Conservation (phyloP, 2,797 vertebrate species). For the Galago senegalensis region DNA sequence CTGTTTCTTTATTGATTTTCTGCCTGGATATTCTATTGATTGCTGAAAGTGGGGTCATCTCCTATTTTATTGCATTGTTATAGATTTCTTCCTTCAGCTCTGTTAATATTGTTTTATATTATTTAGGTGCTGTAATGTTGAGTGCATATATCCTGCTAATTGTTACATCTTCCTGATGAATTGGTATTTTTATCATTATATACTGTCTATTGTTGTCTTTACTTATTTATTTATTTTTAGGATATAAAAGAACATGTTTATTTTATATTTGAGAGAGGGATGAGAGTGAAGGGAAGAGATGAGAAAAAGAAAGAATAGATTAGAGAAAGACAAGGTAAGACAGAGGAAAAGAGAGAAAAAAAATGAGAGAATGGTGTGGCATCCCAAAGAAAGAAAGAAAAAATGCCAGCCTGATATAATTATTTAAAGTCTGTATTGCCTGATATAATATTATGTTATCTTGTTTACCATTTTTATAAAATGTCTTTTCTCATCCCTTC, state of each 20-base stretch:
- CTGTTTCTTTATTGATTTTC: background rate
- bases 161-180: background rate
- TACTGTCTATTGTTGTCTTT: background rate
- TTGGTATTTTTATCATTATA: background rate
- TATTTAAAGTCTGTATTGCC: background rate
- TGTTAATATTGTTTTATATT: background rate
- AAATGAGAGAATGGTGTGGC: too few species aligned
- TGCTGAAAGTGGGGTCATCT: background rate
- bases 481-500: background rate
- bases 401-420: background rate
- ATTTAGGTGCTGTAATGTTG: background rate
- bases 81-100: background rate
- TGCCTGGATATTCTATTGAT: background rate
- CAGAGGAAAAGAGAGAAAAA: too few species aligned
- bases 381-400: too few species aligned
- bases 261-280: too few species aligned
- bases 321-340: too few species aligned
- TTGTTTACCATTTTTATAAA: background rate
- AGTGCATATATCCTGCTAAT: background rate
- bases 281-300: too few species aligned
- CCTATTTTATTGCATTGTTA: background rate
- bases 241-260: too few species aligned
- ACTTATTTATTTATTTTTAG: too few species aligned
- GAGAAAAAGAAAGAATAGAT: too few species aligned
- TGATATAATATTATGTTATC: background rate